A percentile compares a stretch with the other conserved stretches of the same genome.
phyloP scores from a whole-genome alignment of 1,140 invertebrate species.

The Neodiprion virginianus region DNA sequence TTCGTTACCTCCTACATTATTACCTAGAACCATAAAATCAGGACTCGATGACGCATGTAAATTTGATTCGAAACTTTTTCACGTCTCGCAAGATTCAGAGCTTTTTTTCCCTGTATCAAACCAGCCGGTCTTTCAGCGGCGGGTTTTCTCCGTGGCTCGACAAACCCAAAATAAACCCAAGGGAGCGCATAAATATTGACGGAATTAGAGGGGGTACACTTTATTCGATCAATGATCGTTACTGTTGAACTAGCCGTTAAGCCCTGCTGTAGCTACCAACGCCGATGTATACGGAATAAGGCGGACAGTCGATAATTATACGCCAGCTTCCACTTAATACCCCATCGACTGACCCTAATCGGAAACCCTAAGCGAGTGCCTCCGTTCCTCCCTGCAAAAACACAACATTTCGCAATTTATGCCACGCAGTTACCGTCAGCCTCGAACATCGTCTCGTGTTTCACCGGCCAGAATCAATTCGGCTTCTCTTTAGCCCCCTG shows the following conservation, averaged over 20 bases:
- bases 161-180: not conserved
- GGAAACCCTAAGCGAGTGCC: not conserved
- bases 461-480: too few species aligned
- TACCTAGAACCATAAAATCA: not conserved
- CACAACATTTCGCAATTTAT: not conserved
- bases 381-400: not conserved
- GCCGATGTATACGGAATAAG: not conserved
- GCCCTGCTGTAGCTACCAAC: not conserved
- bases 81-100: slow-evolving; percentile 12
- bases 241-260: not conserved
- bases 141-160: not conserved
- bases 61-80: not conserved
- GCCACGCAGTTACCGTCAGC: too few species aligned
- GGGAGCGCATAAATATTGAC: not conserved
- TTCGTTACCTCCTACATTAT: not conserved
- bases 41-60: too few species aligned
- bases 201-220: not conserved
- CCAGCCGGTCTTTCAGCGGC: not conserved
- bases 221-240: not conserved
- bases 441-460: too few species aligned
- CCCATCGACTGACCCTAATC: slow-evolving; percentile 4
- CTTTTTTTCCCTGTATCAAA: slow-evolving; percentile 22
- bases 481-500: too few species aligned
- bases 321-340: slow-evolving; percentile 1
- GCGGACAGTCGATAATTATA: not conserved